Evolutionary conservation across 2,113 vertebrate species (phyloP), one percentile per base, ranked within the genome.

Genomic region (Uropsilus gracilis): DNA sequence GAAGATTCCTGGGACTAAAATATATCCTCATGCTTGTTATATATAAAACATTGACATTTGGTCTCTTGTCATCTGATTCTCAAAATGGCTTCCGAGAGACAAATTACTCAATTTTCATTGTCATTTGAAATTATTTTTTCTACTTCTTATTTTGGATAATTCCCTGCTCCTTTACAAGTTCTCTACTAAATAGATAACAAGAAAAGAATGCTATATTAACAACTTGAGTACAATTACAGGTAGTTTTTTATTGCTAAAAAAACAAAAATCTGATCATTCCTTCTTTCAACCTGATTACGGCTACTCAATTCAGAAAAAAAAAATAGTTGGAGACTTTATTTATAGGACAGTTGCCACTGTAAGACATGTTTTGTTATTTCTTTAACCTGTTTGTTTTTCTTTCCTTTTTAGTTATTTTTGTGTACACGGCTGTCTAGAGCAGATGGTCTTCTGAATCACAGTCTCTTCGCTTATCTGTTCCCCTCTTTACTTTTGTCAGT

Each of bases 1-100:
- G 97, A 97, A 96, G 95, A 83, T 93, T 95, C 87, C 88, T 88
- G 50, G 39, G 73, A 93, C 71, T 94, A 94, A 97, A 93, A 97
- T 97, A 82, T 93, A 86, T 91, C 46, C 94, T 95, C 30, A 34
- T 82, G 64, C 93, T 96, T 93, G 77, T 93, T 95, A 96, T 88
- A 90, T 88, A 85, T 91, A 94, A 97, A 94, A 16, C 91, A 93
- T 93, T 96, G 95, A 97, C 95, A 88, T 93, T 96, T 95, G 84
- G 13, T 94, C 71, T 87, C 12, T 87, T 59, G 87, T 96, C 94
- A 91, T 93, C n/a, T 82, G 53, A 85, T 48, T 84, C 75, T 94
- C 87, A 95, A 95, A 96, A 95, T 95, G 96, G 61, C 32, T 89
- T 73, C 91, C 71, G 53, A 91, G 78, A 96, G 95, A 96, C 80